Base-by-base conservation (phyloP, 2,797 vertebrate species). In the Notolepis coatsorum region DNA sequence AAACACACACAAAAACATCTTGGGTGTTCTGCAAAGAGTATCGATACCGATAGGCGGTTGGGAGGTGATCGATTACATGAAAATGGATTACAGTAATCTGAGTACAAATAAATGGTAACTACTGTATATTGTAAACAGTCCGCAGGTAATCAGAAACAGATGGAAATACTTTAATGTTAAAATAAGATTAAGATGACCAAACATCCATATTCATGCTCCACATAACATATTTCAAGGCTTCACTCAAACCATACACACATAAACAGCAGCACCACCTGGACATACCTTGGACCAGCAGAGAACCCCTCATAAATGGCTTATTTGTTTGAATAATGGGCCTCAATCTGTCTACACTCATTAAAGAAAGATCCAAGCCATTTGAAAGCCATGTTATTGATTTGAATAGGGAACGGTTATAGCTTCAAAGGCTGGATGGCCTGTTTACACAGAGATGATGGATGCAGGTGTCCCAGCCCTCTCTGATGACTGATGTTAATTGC, bases 261-360 rank as follows among this genome's bases (percentile, higher is more conserved):
- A n/a, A n/a, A 50, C 28, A 20, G 8, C 31, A 35, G 31, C 9
- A 13, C 31, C 31, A 35, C 31, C 60, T 20, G 12, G 45, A 28
- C 6, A 39, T 15, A 33, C 6, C 20, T 30, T 17, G 6, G 15
- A 52, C 55, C 48, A 51, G 47, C 55, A 51, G 54, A 50, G 12
- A 43, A 46, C 10, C 35, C 46, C 23, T 43, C 25, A 48, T 49
- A n/a, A 65, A 57, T 17, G 10, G 38, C 50, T 54, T 23, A 31
- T 49, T 50, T 27, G n/a, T 17, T n/a, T 8, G 10, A 54, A 37
- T 35, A 35, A 33, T 43, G 15, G 18, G n/a, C 28, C 30, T 37
- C 9, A 1, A 20, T 18, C 25, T 39, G 5, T 15, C 18, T 24
- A 2, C 24, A 27, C 28, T 59, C 25, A 27, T 52, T n/a, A 50